Evolutionary conservation across 2,797 vertebrate genomes (phyloP), one percentile per base, ranked within the genome.

Genomic region (Diplodus puntazzo): DNA sequence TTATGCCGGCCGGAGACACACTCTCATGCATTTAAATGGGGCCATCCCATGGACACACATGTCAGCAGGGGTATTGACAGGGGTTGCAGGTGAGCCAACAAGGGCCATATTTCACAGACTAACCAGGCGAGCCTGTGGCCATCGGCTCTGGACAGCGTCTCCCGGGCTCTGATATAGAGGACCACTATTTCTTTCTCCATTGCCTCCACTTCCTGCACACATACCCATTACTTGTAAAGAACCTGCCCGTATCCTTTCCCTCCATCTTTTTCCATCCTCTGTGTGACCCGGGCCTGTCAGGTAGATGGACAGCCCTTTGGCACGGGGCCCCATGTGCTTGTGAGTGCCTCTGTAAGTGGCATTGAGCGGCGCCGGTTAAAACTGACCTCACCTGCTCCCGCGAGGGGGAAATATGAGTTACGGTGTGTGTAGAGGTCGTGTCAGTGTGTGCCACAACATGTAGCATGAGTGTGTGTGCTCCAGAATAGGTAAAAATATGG

Each of bases 11-110:
- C 82, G 73, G 57, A 79, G 83, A 88, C 77, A 58, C 54, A 73
- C 78, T 86, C 81, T 92, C 91, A 93, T 95, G 94, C 94, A 95
- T 95, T 95, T 94, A 95, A 94, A 95, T 93, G 85, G 90, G 85
- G 75, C 86, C 74, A 91, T 93, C 90, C 81, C 69, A 71, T 63
- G 75, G 78, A 86, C 86, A 84, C 75, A 69, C 77, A 45, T 81
- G 83, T 82, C 84, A 87, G 82, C 52, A 21, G 64, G 79, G 71
- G 80, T 79, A 89, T 90, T 77, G 88, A 80, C 80, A 52, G 46
- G 77, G 50, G 57, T 79, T 83, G 72, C 79, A 87, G 92, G 89
- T 91, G 80, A 90, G 77, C 68, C 79, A 67, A 17, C 6, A 11
- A 11, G 27, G 46, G 74, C 73, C 66, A 77, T 92, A 91, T 93